Conservation (phyloP, 2,888 invertebrate genomes). For the Himalopsyche anomala region DNA sequence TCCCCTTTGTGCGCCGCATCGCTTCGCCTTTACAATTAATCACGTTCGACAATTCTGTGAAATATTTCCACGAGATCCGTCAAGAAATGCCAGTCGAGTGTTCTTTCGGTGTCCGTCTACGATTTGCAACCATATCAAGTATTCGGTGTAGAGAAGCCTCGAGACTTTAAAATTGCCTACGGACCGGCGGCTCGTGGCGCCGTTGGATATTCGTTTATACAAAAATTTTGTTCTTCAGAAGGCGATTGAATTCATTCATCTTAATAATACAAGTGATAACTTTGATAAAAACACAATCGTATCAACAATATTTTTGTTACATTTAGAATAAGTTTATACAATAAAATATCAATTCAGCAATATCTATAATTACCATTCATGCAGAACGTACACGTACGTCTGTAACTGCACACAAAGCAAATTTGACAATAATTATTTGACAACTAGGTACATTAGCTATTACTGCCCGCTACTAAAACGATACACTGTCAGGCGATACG, state of each 20-base stretch:
- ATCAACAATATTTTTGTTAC: slow-evolving; percentile 54
- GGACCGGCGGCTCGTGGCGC: slow-evolving; percentile 17
- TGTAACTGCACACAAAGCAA: slow-evolving; percentile 64
- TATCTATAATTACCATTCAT: slow-evolving; percentile 63
- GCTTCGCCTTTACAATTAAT: slow-evolving; percentile 44
- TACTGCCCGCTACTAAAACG: slow-evolving; percentile 58
- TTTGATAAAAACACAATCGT: slow-evolving; percentile 60
- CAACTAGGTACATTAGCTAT: slow-evolving; percentile 65
- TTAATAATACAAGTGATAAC: slow-evolving; percentile 55
- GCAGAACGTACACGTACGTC: slow-evolving; percentile 56
- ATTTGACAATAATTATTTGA: slow-evolving; percentile 50
- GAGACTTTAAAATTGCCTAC: background rate
- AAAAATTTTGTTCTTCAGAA: slow-evolving; percentile 57
- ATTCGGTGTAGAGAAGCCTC: background rate
- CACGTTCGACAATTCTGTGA: background rate
- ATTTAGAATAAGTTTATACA: slow-evolving; percentile 59
- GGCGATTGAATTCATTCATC: slow-evolving; percentile 56
- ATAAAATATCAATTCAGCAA: slow-evolving; percentile 65
- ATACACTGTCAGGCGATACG: slow-evolving; percentile 58
- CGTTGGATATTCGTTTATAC: slow-evolving; percentile 44
- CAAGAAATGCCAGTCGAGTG: background rate
- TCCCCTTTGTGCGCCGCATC: slow-evolving; percentile 61
- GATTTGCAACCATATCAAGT: background rate
- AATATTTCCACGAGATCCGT: slow-evolving; percentile 23
- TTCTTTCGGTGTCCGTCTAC: background rate